Percentiles rank a stretch among this genome's conserved stretches.
These are phyloP conservation scores for Taphrorychus bicolor DNA, from an alignment of 2,888 invertebrate species.

Conservation along the genomic window DNA sequence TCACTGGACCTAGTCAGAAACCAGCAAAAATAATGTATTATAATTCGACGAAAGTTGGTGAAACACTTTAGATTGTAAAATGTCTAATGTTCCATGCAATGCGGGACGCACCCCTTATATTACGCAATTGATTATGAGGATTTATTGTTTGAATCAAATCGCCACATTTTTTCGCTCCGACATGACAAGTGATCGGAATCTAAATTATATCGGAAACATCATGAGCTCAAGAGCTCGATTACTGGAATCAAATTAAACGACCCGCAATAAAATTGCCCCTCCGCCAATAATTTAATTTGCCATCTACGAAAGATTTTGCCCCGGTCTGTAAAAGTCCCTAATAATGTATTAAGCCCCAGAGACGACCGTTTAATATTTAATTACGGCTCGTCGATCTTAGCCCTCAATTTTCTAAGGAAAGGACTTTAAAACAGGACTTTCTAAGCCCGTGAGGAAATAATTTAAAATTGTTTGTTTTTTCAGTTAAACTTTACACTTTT, in stretches of 20 bases:
- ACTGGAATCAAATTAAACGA: background rate
- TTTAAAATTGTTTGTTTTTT: conserved; percentile 1
- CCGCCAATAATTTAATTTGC: background rate
- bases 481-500: background rate
- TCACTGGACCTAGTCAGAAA: too few species aligned
- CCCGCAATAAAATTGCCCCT: background rate
- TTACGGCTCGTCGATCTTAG: background rate
- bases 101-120: too few species aligned
- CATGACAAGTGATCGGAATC: background rate
- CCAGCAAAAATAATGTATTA: too few species aligned
- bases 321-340: background rate
- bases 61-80: too few species aligned
- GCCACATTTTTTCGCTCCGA: background rate
- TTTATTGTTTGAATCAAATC: too few species aligned
- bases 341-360: background rate
- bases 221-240: background rate
- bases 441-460: background rate
- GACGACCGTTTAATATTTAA: background rate
- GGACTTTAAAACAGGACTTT: background rate
- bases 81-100: too few species aligned
- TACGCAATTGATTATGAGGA: too few species aligned
- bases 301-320: background rate
- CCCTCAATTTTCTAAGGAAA: background rate
- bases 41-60: too few species aligned
- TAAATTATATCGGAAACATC: background rate